Conservation (phyloP, 2,888 invertebrate species). For the Leptopilina myrica region DNA sequence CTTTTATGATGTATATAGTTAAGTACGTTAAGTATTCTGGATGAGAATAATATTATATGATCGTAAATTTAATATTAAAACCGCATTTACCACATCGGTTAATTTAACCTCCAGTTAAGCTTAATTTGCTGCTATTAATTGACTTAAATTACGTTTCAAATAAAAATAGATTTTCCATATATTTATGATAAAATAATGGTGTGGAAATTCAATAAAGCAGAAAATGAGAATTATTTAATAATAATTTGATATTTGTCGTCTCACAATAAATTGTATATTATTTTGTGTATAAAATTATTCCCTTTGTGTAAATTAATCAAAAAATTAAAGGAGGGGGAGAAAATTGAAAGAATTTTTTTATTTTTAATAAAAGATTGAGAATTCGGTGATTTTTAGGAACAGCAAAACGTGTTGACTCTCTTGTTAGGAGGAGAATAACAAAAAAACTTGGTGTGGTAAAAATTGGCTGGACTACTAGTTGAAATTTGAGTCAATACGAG, state of each 20-base stretch:
- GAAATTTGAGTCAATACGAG: slow-evolving; percentile 27
- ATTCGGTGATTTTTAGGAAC: background rate
- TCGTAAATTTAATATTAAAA: slow-evolving; percentile 25
- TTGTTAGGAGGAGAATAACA: background rate
- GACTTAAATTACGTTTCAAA: slow-evolving; percentile 8
- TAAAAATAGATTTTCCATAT: background rate
- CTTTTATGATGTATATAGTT: slow-evolving; percentile 3
- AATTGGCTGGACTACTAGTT: slow-evolving; percentile 29
- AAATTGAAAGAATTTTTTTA: background rate
- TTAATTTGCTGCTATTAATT: slow-evolving; percentile 20
- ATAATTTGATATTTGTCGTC: background rate
- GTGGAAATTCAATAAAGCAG: slow-evolving; percentile 2
- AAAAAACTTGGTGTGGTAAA: slow-evolving; percentile 18
- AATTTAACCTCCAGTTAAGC: slow-evolving; percentile 25
- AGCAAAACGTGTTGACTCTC: slow-evolving; percentile 4
- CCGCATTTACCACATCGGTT: slow-evolving; percentile 13
- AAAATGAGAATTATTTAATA: background rate
- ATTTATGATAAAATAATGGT: background rate
- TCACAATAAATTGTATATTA: too few relatives aligned
- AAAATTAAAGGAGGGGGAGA: too few relatives aligned
- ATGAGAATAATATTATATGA: background rate
- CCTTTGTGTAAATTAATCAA: too few relatives aligned
- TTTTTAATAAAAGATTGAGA: background rate
- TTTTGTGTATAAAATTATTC: too few relatives aligned
- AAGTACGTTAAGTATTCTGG: slow-evolving; percentile 19